Conservation (phyloP, 2,888 invertebrate genomes). For the Bembecia ichneumoniformis region DNA sequence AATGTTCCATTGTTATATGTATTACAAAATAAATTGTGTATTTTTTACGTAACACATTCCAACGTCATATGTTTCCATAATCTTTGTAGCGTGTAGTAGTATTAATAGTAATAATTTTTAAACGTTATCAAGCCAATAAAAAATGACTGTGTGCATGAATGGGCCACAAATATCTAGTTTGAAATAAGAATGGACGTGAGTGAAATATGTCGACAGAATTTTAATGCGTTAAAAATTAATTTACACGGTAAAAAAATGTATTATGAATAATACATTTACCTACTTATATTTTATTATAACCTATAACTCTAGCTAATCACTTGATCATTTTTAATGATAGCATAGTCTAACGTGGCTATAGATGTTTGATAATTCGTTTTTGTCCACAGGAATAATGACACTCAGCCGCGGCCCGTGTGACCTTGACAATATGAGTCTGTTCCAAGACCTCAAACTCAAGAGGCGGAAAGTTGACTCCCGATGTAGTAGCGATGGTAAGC, state of each 20-base stretch:
- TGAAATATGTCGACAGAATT: neutral
- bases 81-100: no score
- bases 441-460: conserved; percentile 98
- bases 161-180: conserved; percentile 16
- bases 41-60: no score
- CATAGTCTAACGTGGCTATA: no score
- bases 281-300: no score
- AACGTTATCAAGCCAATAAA: conserved; percentile 28
- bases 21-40: no score
- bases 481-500: conserved; percentile 94
- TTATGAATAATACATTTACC: no score
- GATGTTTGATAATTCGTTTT: conserved; percentile 8
- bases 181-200: conserved; percentile 37
- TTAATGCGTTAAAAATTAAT: no score
- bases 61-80: no score
- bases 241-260: no score
- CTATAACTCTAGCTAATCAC: no score
- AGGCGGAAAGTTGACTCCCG: conserved; percentile 97
- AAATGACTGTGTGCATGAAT: conserved; percentile 28
- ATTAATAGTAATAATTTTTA: neutral
- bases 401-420: conserved; percentile 97
- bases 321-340: no score
- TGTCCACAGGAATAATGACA: conserved; percentile 92
- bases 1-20: no score
- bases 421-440: conserved; percentile 99